A percentile compares a stretch with the other conserved stretches of the same genome.
phyloP scores from a whole-genome alignment of 2,797 vertebrate genomes.

The Enteromius treurensis region DNA sequence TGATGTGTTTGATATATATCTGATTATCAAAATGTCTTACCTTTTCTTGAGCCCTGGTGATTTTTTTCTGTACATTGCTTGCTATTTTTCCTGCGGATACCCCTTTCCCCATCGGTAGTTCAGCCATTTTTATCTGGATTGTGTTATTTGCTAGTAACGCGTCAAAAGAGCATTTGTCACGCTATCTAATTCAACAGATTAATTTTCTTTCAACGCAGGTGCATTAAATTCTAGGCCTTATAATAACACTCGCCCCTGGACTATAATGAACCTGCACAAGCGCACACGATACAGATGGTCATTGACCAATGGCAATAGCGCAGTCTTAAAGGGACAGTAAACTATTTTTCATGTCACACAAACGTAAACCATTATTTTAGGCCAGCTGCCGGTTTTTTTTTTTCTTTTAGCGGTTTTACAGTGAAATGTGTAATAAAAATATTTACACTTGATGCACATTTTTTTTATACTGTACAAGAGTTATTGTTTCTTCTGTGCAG shows the following conservation, averaged over 20 bases:
- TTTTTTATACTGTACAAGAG: neutral
- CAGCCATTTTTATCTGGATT: slow-evolving; percentile 88
- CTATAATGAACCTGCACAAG: slow-evolving; percentile 41
- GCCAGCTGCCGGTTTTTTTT: neutral
- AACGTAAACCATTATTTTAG: neutral
- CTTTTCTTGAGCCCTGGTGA: slow-evolving; percentile 97
- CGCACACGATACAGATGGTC: slow-evolving; percentile 42
- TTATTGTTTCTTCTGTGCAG: neutral
- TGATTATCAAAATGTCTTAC: slow-evolving; percentile 70
- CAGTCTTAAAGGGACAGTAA: slow-evolving; percentile 58
- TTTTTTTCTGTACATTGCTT: slow-evolving; percentile 97
- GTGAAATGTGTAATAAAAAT: neutral
- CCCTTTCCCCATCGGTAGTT: slow-evolving; percentile 95
- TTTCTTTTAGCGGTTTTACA: neutral
- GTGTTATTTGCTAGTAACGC: slow-evolving; percentile 4
- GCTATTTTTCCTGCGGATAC: slow-evolving; percentile 95
- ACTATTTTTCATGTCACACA: slow-evolving; percentile 5
- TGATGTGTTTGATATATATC: neutral
- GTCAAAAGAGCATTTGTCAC: slow-evolving; percentile 20
- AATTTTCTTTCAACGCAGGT: neutral
- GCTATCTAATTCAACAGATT: slow-evolving; percentile 31
- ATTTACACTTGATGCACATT: neutral
- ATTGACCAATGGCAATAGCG: slow-evolving; percentile 45
- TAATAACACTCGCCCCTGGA: slow-evolving; percentile 44
- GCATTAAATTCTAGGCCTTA: slow-evolving; percentile 31